These are phyloP conservation scores for Tipula lateralis DNA, from an alignment of 2,888 invertebrate genomes.

Conservation along the genomic window DNA sequence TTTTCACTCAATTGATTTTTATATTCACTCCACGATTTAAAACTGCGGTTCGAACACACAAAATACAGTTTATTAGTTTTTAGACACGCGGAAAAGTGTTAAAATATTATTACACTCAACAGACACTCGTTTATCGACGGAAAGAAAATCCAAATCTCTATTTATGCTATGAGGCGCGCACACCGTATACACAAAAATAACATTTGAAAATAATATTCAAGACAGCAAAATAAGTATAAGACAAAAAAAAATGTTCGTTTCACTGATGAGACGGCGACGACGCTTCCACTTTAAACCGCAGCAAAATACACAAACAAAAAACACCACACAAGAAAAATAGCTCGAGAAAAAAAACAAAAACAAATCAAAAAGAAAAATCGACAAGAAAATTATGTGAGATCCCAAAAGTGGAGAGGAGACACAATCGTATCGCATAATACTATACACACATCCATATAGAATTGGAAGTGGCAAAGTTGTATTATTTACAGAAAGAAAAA, in stretches of 20 bases:
- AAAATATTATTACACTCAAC: neutral
- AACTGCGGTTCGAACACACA: too few species aligned
- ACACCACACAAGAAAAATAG: neutral
- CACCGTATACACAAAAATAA: neutral
- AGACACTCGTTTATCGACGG: neutral
- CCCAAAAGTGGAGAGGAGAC: constrained; percentile 21
- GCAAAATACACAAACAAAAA: constrained; percentile 28
- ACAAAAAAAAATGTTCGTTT: constrained; percentile 7
- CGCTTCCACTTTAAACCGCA: constrained; percentile 29
- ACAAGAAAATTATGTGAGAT: neutral
- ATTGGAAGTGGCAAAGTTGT: constrained; percentile 26
- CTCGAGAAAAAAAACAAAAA: neutral
- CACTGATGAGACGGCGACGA: constrained; percentile 28
- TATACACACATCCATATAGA: neutral
- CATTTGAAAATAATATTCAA: neutral
- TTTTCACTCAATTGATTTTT: neutral
- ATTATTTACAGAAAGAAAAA: neutral
- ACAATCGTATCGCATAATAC: neutral
- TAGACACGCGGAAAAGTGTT: neutral
- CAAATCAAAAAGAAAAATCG: neutral
- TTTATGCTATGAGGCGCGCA: neutral
- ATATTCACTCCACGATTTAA: neutral
- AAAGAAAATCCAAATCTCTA: neutral
- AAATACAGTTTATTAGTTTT: neutral
- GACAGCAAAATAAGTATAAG: neutral